phyloP scores from a whole-genome alignment of 1,140 invertebrate species.

The Diorhabda carinulata region DNA sequence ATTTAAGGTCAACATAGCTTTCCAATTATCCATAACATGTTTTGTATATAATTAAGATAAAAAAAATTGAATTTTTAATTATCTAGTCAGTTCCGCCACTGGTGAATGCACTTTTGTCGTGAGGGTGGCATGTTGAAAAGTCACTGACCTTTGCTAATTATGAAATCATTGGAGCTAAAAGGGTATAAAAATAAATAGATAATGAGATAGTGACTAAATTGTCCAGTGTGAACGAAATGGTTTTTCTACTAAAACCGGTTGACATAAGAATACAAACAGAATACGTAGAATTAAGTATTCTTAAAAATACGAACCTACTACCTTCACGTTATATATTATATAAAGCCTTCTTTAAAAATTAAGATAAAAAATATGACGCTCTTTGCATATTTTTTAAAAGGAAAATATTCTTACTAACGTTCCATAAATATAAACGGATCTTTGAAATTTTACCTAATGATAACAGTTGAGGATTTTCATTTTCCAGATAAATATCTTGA shows the following conservation, averaged over 20 bases:
- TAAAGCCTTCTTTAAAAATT: neutral
- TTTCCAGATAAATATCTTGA: no score
- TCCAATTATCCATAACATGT: no score
- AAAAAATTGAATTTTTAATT: no score
- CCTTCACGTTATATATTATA: neutral
- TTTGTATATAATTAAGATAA: no score
- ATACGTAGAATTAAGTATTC: neutral
- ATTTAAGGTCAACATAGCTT: no score
- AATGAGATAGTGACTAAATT: neutral
- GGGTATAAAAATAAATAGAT: neutral
- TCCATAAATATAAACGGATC: no score
- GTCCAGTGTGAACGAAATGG: no score
- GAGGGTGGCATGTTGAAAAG: neutral
- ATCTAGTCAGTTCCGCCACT: neutral
- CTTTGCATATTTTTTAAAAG: neutral
- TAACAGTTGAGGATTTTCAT: no score
- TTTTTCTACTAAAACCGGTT: neutral
- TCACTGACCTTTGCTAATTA: neutral
- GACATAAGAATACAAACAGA: neutral
- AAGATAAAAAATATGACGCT: neutral
- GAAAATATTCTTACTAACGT: no score
- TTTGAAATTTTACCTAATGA: no score
- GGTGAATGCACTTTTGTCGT: neutral
- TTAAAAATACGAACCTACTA: neutral
- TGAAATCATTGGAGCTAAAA: neutral